phyloP scores from a whole-genome alignment of 2,113 vertebrate genomes.

The Cyanoliseus patagonus region DNA sequence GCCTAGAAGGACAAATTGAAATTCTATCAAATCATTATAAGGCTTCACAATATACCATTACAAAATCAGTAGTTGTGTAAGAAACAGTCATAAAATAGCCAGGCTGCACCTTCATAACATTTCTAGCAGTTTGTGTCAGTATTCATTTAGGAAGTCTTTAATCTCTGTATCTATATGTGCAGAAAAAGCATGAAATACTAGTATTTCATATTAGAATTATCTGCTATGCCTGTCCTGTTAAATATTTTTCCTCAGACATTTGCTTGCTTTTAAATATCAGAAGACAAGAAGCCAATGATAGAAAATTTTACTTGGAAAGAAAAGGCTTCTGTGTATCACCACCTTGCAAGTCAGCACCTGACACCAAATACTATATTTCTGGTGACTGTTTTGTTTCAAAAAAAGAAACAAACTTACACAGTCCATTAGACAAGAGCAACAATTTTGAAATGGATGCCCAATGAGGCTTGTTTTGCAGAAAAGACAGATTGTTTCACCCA shows the following conservation, averaged over 20 bases:
- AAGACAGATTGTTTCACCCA: neutral
- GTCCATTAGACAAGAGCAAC: neutral
- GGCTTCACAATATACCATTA: neutral
- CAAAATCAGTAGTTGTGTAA: neutral
- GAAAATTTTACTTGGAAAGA: neutral
- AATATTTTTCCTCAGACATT: neutral
- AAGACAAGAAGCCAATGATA: neutral
- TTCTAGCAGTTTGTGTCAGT: neutral
- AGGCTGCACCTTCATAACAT: neutral
- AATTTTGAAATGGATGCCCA: neutral
- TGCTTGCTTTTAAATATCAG: neutral
- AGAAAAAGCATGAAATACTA: neutral
- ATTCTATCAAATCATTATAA: neutral
- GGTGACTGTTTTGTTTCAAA: neutral
- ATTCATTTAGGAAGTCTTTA: neutral
- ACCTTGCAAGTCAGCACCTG: neutral
- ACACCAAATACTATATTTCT: neutral
- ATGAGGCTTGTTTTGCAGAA: neutral
- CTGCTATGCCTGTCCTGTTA: neutral
- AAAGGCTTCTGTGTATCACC: neutral
- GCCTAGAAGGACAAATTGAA: neutral
- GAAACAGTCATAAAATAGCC: slow-evolving; percentile 15
- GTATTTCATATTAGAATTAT: neutral
- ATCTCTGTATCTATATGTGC: neutral
- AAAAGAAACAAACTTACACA: neutral